These are phyloP conservation scores for Epistrophe eligans DNA, from an alignment of 2,888 invertebrate genomes.

Conservation along the genomic window DNA sequence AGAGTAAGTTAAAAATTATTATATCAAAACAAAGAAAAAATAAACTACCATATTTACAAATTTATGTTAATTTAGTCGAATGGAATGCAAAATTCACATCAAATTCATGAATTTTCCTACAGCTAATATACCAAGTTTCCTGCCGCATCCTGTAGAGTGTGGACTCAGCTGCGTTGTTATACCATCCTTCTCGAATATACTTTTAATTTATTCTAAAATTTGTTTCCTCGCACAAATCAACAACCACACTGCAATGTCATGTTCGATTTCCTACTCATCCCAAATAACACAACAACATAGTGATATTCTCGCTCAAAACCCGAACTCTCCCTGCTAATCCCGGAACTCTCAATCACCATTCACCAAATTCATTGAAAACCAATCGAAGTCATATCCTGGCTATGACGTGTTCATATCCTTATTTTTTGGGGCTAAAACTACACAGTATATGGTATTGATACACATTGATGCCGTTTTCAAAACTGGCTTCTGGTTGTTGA, in stretches of 20 bases:
- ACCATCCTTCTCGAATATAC: neutral
- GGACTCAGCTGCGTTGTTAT: constrained; percentile 28
- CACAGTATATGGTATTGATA: neutral
- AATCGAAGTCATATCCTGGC: constrained; percentile 75
- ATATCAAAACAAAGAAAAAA: too few species aligned
- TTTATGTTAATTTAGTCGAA: neutral
- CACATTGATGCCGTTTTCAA: constrained; percentile 29
- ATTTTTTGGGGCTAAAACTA: constrained; percentile 57
- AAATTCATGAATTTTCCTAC: constrained; percentile 40
- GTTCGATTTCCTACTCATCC: constrained; percentile 73
- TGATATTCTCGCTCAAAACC: neutral
- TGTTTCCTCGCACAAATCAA: constrained; percentile 73
- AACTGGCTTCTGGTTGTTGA: constrained; percentile 26
- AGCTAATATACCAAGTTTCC: constrained; percentile 57
- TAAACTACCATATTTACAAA: neutral
- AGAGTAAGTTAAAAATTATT: neutral
- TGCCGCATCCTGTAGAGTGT: constrained; percentile 49
- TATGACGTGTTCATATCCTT: constrained; percentile 75
- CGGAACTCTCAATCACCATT: constrained; percentile 45
- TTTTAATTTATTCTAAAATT: constrained; percentile 74
- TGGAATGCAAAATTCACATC: constrained; percentile 21
- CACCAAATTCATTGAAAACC: constrained; percentile 71
- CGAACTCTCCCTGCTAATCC: neutral
- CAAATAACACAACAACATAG: constrained; percentile 27
- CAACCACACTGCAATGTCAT: constrained; percentile 71